phyloP scores from a whole-genome alignment of 2,113 vertebrate genomes.

The Rissa tridactyla region DNA sequence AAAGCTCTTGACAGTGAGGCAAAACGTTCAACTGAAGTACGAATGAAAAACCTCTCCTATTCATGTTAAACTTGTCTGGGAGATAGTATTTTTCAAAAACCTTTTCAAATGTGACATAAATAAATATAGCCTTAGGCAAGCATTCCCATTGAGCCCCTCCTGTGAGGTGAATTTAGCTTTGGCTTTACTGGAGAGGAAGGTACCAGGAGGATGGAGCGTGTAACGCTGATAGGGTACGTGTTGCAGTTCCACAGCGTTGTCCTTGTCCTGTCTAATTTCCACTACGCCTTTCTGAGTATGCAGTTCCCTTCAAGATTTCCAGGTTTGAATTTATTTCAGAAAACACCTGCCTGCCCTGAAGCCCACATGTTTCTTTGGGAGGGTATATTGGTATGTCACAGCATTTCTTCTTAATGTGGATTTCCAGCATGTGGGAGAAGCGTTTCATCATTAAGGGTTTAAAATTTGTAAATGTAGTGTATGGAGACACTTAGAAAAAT shows the following conservation, averaged over 20 bases:
- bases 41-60: background rate
- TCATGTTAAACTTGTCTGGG: background rate
- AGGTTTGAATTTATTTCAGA: background rate
- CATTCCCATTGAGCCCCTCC: background rate
- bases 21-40: background rate
- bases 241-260: background rate
- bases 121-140: background rate
- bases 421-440: background rate
- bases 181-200: background rate
- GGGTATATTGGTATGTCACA: background rate
- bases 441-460: background rate
- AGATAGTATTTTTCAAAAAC: background rate
- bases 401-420: background rate
- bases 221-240: background rate
- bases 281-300: background rate
- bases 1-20: background rate
- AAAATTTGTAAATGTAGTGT: background rate
- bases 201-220: background rate
- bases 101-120: background rate
- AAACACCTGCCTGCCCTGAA: background rate
- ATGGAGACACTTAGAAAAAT: background rate
- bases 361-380: background rate
- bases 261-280: background rate
- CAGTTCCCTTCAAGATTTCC: background rate
- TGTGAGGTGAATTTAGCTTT: background rate